Evolutionary conservation across 2,888 invertebrate species (phyloP).

Genomic region (Xanthia togata): DNA sequence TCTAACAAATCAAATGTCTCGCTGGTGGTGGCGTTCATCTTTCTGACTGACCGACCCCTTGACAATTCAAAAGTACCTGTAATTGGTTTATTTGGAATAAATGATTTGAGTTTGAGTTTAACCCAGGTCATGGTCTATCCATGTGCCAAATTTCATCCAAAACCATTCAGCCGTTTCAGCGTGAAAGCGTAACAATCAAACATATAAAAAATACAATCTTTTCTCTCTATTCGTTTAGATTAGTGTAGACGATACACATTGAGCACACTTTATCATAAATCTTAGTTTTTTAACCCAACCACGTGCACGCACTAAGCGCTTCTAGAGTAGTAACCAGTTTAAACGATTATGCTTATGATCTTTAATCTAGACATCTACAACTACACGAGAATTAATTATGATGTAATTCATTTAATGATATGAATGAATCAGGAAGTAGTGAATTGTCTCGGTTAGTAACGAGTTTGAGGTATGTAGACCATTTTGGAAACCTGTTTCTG

Average conservation of each 20-base stretch:
- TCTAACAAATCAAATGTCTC: too few species aligned
- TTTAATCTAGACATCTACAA: slow-evolving; percentile 55
- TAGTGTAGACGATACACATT: background rate
- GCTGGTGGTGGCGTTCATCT: too few species aligned
- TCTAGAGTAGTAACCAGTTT: slow-evolving; percentile 43
- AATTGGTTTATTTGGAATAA: too few species aligned
- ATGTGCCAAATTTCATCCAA: background rate
- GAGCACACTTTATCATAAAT: slow-evolving; percentile 25
- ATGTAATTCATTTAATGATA: slow-evolving; percentile 38
- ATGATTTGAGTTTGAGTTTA: too few species aligned
- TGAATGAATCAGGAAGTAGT: slow-evolving; percentile 55
- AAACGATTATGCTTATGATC: slow-evolving; percentile 42
- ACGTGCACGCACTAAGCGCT: slow-evolving; percentile 15
- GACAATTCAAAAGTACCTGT: too few species aligned
- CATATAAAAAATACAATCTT: too few species aligned
- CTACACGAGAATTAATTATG: slow-evolving; percentile 57
- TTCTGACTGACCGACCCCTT: too few species aligned
- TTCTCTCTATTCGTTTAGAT: too few species aligned
- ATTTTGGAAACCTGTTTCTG: slow-evolving; percentile 33
- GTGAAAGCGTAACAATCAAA: too few species aligned
- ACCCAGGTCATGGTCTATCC: too few species aligned
- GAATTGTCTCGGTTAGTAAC: slow-evolving; percentile 31
- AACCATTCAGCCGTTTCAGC: too few species aligned
- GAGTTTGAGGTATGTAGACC: slow-evolving; percentile 25
- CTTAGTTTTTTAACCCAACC: slow-evolving; percentile 19